Evolutionary conservation across 1,140 invertebrate species (phyloP), one percentile per base, ranked within the genome.

Genomic region (Thalassaphorura encarpata): DNA sequence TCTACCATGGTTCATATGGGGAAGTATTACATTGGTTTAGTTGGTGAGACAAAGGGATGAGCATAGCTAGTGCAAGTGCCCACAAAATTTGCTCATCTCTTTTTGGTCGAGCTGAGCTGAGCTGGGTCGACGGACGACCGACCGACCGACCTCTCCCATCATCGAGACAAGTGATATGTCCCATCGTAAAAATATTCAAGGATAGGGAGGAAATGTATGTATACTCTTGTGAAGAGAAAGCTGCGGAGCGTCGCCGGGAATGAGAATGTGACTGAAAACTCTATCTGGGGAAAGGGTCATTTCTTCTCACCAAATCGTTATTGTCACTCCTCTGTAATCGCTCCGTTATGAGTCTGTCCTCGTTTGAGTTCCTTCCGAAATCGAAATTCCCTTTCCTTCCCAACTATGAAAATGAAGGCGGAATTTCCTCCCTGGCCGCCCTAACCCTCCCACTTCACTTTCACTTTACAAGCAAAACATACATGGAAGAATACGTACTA

Each of bases 281-380:
- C 45, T 48, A 39, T 55, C 43, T 56, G 28, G 28, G 39, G 13
- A 47, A 47, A 47, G 56, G 56, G 56, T 58, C 56, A 58, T 58
- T 58, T 52, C 48, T 43, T 36, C 46, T 28, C 41, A 52, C 48
- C 28, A 58, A 58, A 58, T 58, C 48, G 56, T 58, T 58, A 58
- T 58, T 52, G 56, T 47, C 56, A 45, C 56, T 58, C 56, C 56
- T 52, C 46, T 33, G 46, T 51, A 49, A 50, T 50, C 41, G 49
- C 41, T 29, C 41, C 41, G 29, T 52, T 58, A 47, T 46, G 48
- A 47, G 49, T 42, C 47, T 27, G 31, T 51, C 27, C 46, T 51
- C 43, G 39, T 27, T 48, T 33, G 23, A 21, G 13, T 23, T 43
- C 21, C 21, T 23, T 43, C 24, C 21, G 19, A n/a, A 51, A 56